Evolutionary conservation across 2,113 vertebrate species (phyloP).

Genomic region (Ameiurus melas): DNA sequence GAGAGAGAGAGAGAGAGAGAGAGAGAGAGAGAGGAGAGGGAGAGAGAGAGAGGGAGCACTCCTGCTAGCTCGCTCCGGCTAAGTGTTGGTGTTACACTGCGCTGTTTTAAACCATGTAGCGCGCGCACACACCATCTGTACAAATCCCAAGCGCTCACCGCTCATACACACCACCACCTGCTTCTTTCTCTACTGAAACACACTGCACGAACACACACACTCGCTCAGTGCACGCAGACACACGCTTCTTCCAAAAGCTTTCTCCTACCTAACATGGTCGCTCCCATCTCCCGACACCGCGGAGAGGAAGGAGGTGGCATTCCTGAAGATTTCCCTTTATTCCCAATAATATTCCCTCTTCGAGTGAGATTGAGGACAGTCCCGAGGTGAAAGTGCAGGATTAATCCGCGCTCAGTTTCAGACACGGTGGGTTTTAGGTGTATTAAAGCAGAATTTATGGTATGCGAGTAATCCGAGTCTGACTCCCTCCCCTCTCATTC

Average conservation of each 20-base stretch:
- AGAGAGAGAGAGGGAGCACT: too few species aligned
- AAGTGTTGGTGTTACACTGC: slow-evolving; percentile 38
- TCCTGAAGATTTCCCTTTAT: slow-evolving; percentile 57
- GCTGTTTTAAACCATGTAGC: slow-evolving; percentile 5
- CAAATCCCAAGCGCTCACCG: neutral
- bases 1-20: slow-evolving; percentile 25
- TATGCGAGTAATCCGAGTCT: slow-evolving; percentile 71
- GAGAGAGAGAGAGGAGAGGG: too few species aligned
- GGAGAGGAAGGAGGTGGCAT: slow-evolving; percentile 68
- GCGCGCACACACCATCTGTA: neutral
- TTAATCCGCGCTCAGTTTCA: slow-evolving; percentile 2
- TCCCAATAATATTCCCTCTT: slow-evolving; percentile 44
- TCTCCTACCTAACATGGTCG: slow-evolving; percentile 81
- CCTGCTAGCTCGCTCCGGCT: slow-evolving; percentile 49
- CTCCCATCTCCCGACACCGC: slow-evolving; percentile 76
- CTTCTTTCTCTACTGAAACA: neutral
- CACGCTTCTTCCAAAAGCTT: slow-evolving; percentile 59
- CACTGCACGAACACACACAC: neutral
- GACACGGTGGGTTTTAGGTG: slow-evolving; percentile 16
- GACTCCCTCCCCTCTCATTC: slow-evolving; percentile 68
- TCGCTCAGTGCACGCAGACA: too few species aligned
- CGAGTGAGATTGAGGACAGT: slow-evolving; percentile 6
- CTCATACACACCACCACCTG: neutral
- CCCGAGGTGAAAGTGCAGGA: neutral
- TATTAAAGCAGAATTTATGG: slow-evolving; percentile 58